Percentiles rank a stretch among this genome's conserved stretches.
Evolutionary conservation across 2,888 invertebrate species (phyloP).

Genomic region (Brassicogethes aeneus): DNA sequence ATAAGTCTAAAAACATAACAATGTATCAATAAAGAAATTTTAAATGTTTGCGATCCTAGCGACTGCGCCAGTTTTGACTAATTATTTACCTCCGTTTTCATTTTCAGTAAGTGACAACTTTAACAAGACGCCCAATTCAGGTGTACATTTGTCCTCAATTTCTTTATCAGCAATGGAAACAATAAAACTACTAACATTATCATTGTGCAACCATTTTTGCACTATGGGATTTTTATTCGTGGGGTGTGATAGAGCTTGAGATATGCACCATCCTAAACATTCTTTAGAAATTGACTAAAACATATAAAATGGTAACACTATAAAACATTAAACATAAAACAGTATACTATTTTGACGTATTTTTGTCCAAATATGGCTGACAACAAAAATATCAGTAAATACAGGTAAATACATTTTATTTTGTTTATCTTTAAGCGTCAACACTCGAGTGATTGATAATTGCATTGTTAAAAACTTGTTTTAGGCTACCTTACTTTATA

Average conservation of each 20-base stretch:
- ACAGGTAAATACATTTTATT: too few species aligned
- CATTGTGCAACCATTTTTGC: constrained; percentile 42
- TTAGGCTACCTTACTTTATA: too few species aligned
- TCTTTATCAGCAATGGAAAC: constrained; percentile 34
- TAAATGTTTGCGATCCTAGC: not conserved
- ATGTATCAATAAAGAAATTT: not conserved
- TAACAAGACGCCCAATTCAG: constrained; percentile 32
- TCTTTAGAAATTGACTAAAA: constrained; percentile 25
- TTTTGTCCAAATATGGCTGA: too few species aligned
- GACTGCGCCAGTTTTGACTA: too few species aligned
- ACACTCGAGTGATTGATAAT: too few species aligned
- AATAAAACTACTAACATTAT: constrained; percentile 39
- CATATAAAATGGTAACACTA: constrained; percentile 7
- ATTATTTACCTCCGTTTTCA: constrained; percentile 36
- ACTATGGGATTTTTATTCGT: constrained; percentile 36
- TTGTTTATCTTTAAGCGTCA: too few species aligned
- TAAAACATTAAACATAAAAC: constrained; percentile 1
- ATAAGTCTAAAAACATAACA: constrained; percentile 35
- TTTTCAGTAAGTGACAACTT: constrained; percentile 36
- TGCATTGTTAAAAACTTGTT: too few species aligned
- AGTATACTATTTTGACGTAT: too few species aligned
- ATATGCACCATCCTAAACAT: constrained; percentile 41
- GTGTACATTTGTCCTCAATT: constrained; percentile 28
- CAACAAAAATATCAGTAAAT: too few species aligned
- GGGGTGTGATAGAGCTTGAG: constrained; percentile 40